Base-by-base conservation (phyloP, 2,113 vertebrate genomes). In the Tiliqua scincoides region DNA sequence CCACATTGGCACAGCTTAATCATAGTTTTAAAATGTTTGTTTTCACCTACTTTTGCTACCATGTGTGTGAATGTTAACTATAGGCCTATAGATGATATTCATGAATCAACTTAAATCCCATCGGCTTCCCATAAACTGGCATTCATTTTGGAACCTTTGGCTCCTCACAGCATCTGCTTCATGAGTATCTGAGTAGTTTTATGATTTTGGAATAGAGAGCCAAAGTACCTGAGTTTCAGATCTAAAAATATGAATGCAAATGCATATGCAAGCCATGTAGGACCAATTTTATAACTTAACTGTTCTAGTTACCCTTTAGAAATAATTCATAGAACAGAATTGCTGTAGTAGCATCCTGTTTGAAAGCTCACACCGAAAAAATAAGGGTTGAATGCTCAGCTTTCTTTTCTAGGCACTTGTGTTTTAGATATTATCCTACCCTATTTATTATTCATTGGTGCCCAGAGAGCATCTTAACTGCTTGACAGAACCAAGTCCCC, bases 371-470 rank as follows among this genome's bases (percentile, higher is more conserved):
- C 48, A 59, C 70, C 30, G 25, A 74, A 63, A 62, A 72, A 83
- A 10, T 37, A 83, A 67, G 57, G 43, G 80, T 9, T 70, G 52
- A 83, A 18, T 30, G 25, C 14, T 73, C 52, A 40, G 17, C 9
- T 72, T 83, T 9, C 4, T 72, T 83, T 35, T 15, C 23, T 62
- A 61, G 82, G 23, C 25, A 73, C 27, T 37, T 61, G 25, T n/a
- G 25, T 32, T 83, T 73, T 27, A 62, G n/a, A 70, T 57, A 71
- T 82, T 15, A 40, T 61, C 23, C 37, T n/a, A 0, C 23, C 17
- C 27, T 72, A 37, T 72, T 71, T 83, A 73, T 83, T 61, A 83
- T 83, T 83, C 27, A 79, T 79, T 65, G 40, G 27, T 30, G 3
- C 37, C 15, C 2, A 43, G 79, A 67, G 40, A 48, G 3, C 37